A percentile compares a stretch with the other conserved stretches of the same genome.
These are phyloP conservation scores for Drosophila monieri DNA, from an alignment of 2,888 invertebrate species.

Conservation along the genomic window DNA sequence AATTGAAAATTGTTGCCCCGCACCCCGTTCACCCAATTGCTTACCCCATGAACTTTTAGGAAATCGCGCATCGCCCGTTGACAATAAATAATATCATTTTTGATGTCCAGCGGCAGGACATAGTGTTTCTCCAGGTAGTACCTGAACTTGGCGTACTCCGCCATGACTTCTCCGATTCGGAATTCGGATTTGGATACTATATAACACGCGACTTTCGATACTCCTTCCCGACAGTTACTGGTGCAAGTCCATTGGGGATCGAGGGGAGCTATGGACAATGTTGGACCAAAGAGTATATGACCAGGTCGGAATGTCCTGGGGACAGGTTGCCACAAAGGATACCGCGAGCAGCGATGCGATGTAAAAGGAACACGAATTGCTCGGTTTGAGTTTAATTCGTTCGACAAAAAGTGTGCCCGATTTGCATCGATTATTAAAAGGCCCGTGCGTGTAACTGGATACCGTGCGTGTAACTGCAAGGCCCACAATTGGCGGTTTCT, in stretches of 20 bases:
- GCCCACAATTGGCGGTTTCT: not conserved
- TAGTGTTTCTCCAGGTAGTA: constrained; percentile 76
- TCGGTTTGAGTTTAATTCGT: constrained; percentile 2
- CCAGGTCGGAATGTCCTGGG: not conserved
- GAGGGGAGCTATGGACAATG: not conserved
- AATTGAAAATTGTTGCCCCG: not conserved
- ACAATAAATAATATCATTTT: constrained; percentile 82
- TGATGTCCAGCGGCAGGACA: constrained; percentile 80
- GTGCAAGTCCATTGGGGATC: constrained; percentile 27
- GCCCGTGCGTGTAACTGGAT: not conserved
- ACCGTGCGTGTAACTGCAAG: not conserved
- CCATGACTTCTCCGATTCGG: not conserved
- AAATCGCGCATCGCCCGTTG: constrained; percentile 81
- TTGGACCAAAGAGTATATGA: not conserved
- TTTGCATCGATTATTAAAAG: not conserved
- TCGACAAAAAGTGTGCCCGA: constrained; percentile 1
- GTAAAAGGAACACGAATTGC: not conserved
- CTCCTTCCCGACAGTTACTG: constrained; percentile 12
- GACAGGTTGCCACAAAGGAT: not conserved
- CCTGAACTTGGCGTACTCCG: constrained; percentile 47
- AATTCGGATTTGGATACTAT: constrained; percentile 4
- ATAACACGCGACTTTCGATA: constrained; percentile 5
- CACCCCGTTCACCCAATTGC: constrained; percentile 22
- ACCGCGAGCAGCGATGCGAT: not conserved
- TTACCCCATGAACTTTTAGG: constrained; percentile 83